Percentiles rank a stretch among this genome's conserved stretches.
phyloP scores from a whole-genome alignment of 2,888 invertebrate species.

The Zootermopsis nevadensis region DNA sequence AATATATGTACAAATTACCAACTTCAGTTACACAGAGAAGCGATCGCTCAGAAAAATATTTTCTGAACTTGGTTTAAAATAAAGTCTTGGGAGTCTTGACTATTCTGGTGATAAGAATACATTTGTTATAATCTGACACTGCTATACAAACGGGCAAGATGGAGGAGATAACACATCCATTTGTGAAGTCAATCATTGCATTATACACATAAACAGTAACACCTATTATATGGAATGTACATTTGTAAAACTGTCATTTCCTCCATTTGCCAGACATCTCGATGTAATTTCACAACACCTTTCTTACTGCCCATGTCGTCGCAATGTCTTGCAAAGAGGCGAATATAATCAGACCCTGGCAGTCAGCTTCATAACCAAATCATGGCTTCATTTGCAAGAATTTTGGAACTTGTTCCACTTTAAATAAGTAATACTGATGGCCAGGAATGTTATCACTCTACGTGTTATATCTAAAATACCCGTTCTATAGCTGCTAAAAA shows the following conservation, averaged over 20 bases:
- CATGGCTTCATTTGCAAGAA: neutral
- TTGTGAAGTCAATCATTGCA: neutral
- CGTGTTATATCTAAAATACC: no score
- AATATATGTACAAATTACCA: no score
- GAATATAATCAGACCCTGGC: neutral
- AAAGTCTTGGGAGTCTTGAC: no score
- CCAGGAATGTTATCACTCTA: neutral
- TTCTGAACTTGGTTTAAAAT: no score
- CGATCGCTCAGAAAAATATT: no score
- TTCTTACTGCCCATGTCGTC: neutral
- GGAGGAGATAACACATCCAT: neutral
- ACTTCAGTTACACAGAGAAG: no score
- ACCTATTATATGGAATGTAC: neutral
- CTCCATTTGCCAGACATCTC: neutral
- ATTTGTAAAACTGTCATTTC: neutral
- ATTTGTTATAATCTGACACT: neutral
- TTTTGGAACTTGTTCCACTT: neutral
- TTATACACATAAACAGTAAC: neutral
- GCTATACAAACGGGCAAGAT: neutral
- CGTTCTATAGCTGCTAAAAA: neutral
- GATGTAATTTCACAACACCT: neutral
- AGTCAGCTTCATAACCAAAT: neutral
- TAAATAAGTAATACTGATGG: neutral
- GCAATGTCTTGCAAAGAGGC: neutral
- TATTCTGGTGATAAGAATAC: neutral